Percentiles rank a stretch among this genome's conserved stretches.
phyloP scores from a whole-genome alignment of 2,113 vertebrate genomes.

The Scatophagus argus region DNA sequence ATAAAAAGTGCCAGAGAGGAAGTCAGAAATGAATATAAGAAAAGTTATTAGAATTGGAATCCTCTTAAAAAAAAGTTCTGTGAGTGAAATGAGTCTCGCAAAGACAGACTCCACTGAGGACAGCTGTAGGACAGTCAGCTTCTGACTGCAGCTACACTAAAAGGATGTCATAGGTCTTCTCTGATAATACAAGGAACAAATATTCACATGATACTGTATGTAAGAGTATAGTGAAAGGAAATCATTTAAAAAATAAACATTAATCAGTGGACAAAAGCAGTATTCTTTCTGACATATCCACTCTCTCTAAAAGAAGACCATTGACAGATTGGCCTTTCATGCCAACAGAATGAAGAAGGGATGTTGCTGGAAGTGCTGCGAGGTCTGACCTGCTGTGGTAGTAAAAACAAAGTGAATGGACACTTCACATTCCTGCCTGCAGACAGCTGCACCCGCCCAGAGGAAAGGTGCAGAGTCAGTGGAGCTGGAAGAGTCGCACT shows the following conservation, averaged over 20 bases:
- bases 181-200: not conserved
- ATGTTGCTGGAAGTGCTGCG: not conserved
- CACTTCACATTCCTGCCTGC: slow-evolving; percentile 24
- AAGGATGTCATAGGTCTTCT: not conserved
- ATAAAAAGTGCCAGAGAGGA: not conserved
- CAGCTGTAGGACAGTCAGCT: not conserved
- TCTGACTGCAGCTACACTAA: not conserved
- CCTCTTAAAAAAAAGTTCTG: not conserved
- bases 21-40: not conserved
- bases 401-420: slow-evolving; percentile 21
- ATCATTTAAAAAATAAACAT: not conserved
- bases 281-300: not conserved
- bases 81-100: not conserved
- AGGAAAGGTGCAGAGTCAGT: not conserved
- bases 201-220: not conserved
- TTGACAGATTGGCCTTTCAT: not conserved
- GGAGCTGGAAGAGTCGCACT: not conserved
- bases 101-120: not conserved
- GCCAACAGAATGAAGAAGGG: not conserved
- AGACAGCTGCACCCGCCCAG: slow-evolving; percentile 22
- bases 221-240: not conserved
- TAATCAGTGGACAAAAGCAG: too few species aligned
- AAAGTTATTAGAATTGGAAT: not conserved
- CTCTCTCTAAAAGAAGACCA: not conserved
- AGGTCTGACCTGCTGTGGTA: not conserved